Base-by-base conservation (phyloP, 2,113 vertebrate genomes). In the Galemys pyrenaicus region DNA sequence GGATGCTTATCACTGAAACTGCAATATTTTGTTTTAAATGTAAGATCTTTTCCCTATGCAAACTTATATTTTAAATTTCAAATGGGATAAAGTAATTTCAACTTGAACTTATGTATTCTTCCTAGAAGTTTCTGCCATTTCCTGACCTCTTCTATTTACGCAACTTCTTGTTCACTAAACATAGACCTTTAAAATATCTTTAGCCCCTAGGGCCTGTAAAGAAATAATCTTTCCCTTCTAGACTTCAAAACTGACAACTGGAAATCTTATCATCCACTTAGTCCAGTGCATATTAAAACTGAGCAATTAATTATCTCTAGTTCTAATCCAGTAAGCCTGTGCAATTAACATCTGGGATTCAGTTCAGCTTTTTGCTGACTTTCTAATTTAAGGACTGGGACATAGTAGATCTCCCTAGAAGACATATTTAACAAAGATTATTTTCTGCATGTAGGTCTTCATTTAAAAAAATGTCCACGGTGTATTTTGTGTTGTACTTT, bases 261-360 rank as follows among this genome's bases (percentile, higher is more conserved):
- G 94, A 98, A 98, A 97, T 96, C 93, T 95, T 97, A 96, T 92
- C 95, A 98, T 96, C 83, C 95, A 41, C 97, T 98, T 97, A 97
- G 87, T 87, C 88, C 95, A 92, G 87, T 80, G 56, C 91, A 93
- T 98, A 98, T 98, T 98, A 97, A 98, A 98, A 98, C 96, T 92
- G 85, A 89, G 96, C 97, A 97, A 98, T 98, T 98, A 98, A 98
- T 98, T 98, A 98, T 98, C 97, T 98, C 95, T 93, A 41, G 96
- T 98, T 98, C 97, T 98, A 98, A 98, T 98, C 98, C 97, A 98
- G 94, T 95, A 97, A 98, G 95, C 91, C 92, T 5, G 4, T 98
- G 95, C 97, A 98, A 97, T 98, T 98, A 98, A 96, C 97, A 96
- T 97, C 97, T 98, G 98, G 96, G 97, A 97, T 98, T 98, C 97